These are phyloP conservation scores for Sturmia bella DNA, from an alignment of 2,888 invertebrate genomes.

Conservation along the genomic window DNA sequence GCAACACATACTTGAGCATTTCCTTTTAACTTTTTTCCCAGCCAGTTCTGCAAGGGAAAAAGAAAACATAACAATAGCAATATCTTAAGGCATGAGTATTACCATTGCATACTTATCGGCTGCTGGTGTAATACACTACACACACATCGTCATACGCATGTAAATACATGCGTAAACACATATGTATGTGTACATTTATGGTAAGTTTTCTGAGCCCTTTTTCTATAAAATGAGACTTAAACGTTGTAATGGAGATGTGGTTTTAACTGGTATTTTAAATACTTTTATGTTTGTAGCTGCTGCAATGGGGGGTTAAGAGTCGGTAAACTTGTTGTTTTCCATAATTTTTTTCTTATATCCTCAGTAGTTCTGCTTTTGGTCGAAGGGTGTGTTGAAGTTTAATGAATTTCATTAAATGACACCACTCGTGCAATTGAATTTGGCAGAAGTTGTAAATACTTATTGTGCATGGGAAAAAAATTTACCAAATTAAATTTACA, in stretches of 20 bases:
- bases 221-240: constrained; percentile 1
- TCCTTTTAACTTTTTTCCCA: neutral
- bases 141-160: too few relatives aligned
- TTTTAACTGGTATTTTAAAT: constrained; percentile 33
- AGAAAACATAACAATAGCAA: neutral
- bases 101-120: constrained; percentile 31
- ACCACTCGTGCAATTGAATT: constrained; percentile 17
- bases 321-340: constrained; percentile 23
- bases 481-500: neutral
- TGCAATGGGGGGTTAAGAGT: constrained; percentile 10
- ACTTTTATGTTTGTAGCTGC: neutral
- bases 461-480: constrained; percentile 13
- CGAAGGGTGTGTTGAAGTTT: constrained; percentile 4
- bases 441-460: constrained; percentile 11
- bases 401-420: constrained; percentile 29
- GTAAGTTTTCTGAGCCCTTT: neutral
- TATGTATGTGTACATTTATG: neutral
- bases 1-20: neutral
- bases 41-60: neutral
- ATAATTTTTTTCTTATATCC: neutral
- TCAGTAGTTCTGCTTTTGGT: neutral
- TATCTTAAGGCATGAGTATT: constrained; percentile 15
- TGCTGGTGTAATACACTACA: neutral
- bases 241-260: constrained; percentile 22
- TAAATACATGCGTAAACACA: too few relatives aligned